Evolutionary conservation across 2,888 invertebrate genomes (phyloP), one percentile per base, ranked within the genome.

Genomic region (Xanthorhoe spadicearia): DNA sequence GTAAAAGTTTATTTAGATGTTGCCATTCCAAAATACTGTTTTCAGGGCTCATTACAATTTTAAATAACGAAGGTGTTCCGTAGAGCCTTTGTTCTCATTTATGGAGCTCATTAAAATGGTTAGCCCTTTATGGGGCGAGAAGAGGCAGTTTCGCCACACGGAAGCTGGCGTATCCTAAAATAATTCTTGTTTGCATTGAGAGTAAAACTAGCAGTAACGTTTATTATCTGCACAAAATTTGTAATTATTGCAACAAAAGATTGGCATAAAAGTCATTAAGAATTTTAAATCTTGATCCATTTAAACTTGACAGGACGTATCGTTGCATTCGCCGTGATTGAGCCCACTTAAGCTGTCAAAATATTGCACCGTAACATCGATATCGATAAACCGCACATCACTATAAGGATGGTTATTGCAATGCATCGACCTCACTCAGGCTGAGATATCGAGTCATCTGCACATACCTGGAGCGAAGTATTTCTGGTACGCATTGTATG

Each of bases 51-150:
- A 68, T 70, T 73, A 67, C 19, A 70, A 70, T 70, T 71, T 70
- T 60, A 70, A 67, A 71, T 70, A 60, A 48, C n/a, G 54, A 59
- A 65, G 66, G 68, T 71, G 69, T 73, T 68, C 65, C 69, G 61
- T 59, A 63, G 60, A 61, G 43, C 62, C 75, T 75, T 74, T 77
- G 75, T 75, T 75, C 64, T 74, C 72, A 73, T 72, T 73, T 74
- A 74, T 72, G 73, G 71, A 52, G 73, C 74, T 77, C 74, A 75
- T 74, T 75, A 74, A 64, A 71, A 65, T 61, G 43, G 63, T 64
- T 68, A 64, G 62, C 73, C 71, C 64, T 67, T 66, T 74, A 74
- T 59, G 74, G 61, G 71, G 71, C 64, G 74, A 46, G 58, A 70
- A 58, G 58, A 68, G 71, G 60, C 62, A 13, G 62, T 56, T 57